Base-by-base conservation (phyloP, 2,888 invertebrate species). In the Morpho helenor region DNA sequence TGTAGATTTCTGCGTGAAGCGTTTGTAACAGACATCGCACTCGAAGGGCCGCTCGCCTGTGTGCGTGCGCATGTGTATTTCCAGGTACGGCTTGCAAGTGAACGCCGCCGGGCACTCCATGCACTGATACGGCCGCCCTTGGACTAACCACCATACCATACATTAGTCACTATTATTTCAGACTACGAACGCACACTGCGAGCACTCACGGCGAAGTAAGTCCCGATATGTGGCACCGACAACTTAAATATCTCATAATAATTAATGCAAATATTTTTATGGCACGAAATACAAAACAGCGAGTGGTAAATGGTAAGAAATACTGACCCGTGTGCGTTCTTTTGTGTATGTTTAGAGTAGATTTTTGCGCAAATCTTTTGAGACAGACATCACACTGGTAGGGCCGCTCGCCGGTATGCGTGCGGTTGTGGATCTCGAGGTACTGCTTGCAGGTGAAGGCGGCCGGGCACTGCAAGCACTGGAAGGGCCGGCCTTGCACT, bases 381-480 rank as follows among this genome's bases (percentile, higher is more conserved):
- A 94, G 91, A 79, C 95, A 95, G 57, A 94, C 85, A 71, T 94
- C 94, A 79, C 95, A 95, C 79, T 95, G 93, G 79, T 94, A 95
- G 1, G 95, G 95, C 51, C 93, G 86, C 77, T 95, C 95, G 60
- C 94, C 95, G 16, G 95, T 95, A 87, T 95, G 95, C 62, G 95
- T 95, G 78, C 95, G 92, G 94, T 95, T 94, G 78, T 95, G 95
- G 51, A 95, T 95, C 84, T 95, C 95, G 66, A 95, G 83, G 80
- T 96, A 95, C 52, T 95, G 95, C 86, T 95, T 96, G 69, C 95
- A 93, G 76, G 95, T 95, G 77, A 95, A 96, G 63, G 94, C 94
- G 49, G 95, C 95, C 66, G 92, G 92, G 68, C 92, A 92, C 88
- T 91, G 89, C 83, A 83, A 82, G 77, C 92, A 92, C 77, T 91